A percentile compares a stretch with the other conserved stretches of the same genome.
Conservation (phyloP, 2,888 invertebrate species). For the Hypselothyrea guttata region DNA sequence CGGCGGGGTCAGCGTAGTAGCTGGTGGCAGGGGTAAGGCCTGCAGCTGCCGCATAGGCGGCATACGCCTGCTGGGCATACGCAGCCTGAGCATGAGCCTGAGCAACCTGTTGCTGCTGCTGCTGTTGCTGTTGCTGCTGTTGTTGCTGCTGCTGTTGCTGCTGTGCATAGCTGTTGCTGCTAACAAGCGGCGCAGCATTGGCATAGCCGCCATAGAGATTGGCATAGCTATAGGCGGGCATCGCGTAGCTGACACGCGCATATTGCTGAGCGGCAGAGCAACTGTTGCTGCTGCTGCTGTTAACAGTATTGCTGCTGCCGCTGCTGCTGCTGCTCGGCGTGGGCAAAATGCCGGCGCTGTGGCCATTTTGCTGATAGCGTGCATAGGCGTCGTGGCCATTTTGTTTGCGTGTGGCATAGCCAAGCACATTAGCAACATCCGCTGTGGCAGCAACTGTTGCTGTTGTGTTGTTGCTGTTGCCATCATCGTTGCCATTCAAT, state of each 20-base stretch:
- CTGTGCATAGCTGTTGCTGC: constrained; percentile 59
- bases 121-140: constrained; percentile 49
- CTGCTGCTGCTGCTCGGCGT: constrained; percentile 50
- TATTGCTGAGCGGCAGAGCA: constrained; percentile 31
- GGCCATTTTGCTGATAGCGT: constrained; percentile 51
- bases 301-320: constrained; percentile 25
- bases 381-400: constrained; percentile 51
- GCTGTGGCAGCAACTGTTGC: constrained; percentile 16
- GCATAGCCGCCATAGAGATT: constrained; percentile 53
- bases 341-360: constrained; percentile 68
- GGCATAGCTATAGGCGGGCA: constrained; percentile 62
- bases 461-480: constrained; percentile 30
- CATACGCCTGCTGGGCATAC: constrained; percentile 65
- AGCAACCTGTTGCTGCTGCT: constrained; percentile 23
- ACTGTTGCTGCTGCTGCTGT: constrained; percentile 30
- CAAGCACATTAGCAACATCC: constrained; percentile 25
- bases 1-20: constrained; percentile 84
- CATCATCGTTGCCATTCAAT: constrained; percentile 46
- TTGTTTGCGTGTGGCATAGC: constrained; percentile 40
- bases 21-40: constrained; percentile 64
- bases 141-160: constrained; percentile 32
- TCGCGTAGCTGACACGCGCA: constrained; percentile 70
- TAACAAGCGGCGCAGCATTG: constrained; percentile 60
- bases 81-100: constrained; percentile 59
- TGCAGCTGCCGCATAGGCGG: constrained; percentile 63